Evolutionary conservation across 2,113 vertebrate genomes (phyloP).

Genomic region (Percopsis transmontana): DNA sequence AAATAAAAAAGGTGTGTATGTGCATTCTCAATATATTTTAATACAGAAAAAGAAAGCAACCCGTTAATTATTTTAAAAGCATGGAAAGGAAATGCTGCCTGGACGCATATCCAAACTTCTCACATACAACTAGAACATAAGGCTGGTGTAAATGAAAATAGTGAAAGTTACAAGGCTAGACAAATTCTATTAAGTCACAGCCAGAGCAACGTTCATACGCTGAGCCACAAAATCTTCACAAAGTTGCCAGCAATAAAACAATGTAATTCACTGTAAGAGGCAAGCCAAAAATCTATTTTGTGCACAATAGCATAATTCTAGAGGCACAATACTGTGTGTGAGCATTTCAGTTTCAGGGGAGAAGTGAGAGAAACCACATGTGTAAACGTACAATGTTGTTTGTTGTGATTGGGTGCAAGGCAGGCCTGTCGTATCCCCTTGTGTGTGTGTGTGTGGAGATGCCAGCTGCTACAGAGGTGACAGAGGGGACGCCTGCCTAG

Average conservation of each 20-base stretch:
- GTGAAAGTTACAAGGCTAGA: constrained; percentile 33
- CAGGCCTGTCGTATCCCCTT: constrained; percentile 43
- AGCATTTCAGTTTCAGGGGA: background rate
- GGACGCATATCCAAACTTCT: constrained; percentile 4
- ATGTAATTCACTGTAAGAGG: constrained; percentile 56
- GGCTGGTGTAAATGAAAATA: constrained; percentile 33
- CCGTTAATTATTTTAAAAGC: background rate
- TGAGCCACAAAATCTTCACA: constrained; percentile 55
- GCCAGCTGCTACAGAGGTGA: constrained; percentile 83
- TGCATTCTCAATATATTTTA: background rate
- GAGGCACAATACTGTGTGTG: constrained; percentile 1
- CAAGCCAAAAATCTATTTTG: constrained; percentile 47
- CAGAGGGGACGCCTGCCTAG: constrained; percentile 73
- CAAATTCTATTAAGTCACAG: constrained; percentile 48
- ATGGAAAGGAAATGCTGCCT: constrained; percentile 15
- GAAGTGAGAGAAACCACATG: constrained; percentile 30
- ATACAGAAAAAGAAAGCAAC: constrained; percentile 1
- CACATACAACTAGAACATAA: constrained; percentile 26
- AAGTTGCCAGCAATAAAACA: constrained; percentile 51
- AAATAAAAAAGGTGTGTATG: no score
- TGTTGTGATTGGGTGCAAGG: constrained; percentile 57
- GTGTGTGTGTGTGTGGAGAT: constrained; percentile 41
- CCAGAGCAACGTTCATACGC: constrained; percentile 47
- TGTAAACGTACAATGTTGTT: constrained; percentile 50
- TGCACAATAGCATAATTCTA: constrained; percentile 25